Evolutionary conservation across 64 coral and sea anemone species (phyloP), one percentile per base, ranked within the genome.

Genomic region (Trachythela sp.): DNA sequence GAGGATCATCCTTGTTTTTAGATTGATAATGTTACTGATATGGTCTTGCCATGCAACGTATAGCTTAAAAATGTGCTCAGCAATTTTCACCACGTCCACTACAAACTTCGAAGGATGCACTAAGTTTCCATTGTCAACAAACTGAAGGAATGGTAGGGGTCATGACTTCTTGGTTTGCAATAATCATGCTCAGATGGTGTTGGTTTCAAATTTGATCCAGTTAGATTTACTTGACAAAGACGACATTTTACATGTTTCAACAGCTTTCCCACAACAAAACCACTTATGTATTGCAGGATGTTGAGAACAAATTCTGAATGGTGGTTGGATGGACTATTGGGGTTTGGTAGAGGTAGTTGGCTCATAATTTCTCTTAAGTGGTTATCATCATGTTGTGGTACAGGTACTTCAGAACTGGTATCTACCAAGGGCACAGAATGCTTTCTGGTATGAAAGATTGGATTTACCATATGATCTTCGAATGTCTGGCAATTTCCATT

Each of bases 241-340:
- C 17, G 0, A 72, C 68, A 72, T 72, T 72, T 72, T 14, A 72
- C 68, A 24, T 72, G 17, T 26, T 72, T 72, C 24, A 72, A 24
- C 9, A 72, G 68, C 68, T 72, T 72, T 72, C 17, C 33, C 0
- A 72, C 68, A 72, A 72, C 29, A 72, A 22, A 72, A 26, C 68
- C 68, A 72, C 68, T 35, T 10, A 72, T 72, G 68, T 72, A 72
- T 35, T 72, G 17, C 68, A 72, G 29, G 68, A 72, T 35, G 26
- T 72, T 72, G 10, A 24, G n/a, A 72, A 9, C 32, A 72, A 72
- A 72, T 72, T 26, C 68, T 72, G 68, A 72, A 72, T 72, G 68
- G 10, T 13, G 68, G 68, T 35, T 72, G 68, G 68, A 72, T 26
- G n/a, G n/a, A n/a, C n/a, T n/a, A n/a, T n/a, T n/a, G n/a, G n/a